Base-by-base conservation (phyloP, 2,888 invertebrate genomes). In the Erynnis tages region DNA sequence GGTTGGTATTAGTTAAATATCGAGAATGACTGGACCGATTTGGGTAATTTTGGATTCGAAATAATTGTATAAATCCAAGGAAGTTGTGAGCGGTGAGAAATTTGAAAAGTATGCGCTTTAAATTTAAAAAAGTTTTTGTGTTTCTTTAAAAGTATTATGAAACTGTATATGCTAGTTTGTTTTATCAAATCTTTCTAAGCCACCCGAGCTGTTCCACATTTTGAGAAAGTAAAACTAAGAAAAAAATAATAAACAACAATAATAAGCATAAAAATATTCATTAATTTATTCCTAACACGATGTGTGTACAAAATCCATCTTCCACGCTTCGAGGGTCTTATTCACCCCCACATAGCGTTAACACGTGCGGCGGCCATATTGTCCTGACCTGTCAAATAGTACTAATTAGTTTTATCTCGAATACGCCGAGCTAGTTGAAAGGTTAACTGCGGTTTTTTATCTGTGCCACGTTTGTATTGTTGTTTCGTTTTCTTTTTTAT, bases 311-410 rank as follows among this genome's bases (percentile, higher is more conserved):
- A 29, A 47, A 37, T 41, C 17, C 23, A 32, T 48, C 47, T 48
- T 48, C 25, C 21, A 32, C 32, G 40, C 32, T 23, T 25, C 34
- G 30, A 38, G 21, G 25, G 37, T 17, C 27, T 11, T 8, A 40
- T 11, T 25, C 30, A 38, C 41, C 32, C 41, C 41, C 34, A 34
- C 49, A 49, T 16, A 45, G 54, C 34, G 45, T 23, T 35, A 38
- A 57, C 60, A 58, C 58, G 58, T 57, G 49, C 32, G 52, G 40
- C 49, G 25, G 45, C 60, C 59, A 59, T 53, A 25, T 54, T 57
- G 47, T n/a, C 47, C 19, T 54, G 55, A 58, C 40, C 57, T 59
- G 56, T 59, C 56, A 56, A 45, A 53, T 37, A 55, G 13, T 48
- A 54, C 58, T 59, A 60, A 60, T 59, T 58, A 54, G 54, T 48